phyloP scores from a whole-genome alignment of 2,888 invertebrate species.

The Mythimna lalbum region DNA sequence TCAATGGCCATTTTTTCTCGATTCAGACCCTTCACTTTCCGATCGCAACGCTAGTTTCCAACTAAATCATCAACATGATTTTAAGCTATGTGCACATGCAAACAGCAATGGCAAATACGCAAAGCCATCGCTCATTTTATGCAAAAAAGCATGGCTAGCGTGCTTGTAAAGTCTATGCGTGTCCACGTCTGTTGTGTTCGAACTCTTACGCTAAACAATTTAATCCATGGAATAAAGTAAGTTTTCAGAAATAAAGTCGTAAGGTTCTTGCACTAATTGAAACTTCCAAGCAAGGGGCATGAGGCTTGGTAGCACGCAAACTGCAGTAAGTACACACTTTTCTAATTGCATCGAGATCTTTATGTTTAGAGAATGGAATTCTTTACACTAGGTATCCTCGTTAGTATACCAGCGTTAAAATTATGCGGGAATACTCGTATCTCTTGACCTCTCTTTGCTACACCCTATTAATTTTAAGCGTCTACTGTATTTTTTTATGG shows the following conservation, averaged over 20 bases:
- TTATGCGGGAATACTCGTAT: neutral
- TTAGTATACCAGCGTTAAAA: neutral
- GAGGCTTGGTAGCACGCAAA: slow-evolving; percentile 48
- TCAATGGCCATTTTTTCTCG: slow-evolving; percentile 4
- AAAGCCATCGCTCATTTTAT: slow-evolving; percentile 15
- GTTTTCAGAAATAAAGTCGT: slow-evolving; percentile 56
- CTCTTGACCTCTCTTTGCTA: no score
- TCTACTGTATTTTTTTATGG: no score
- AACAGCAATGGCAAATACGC: slow-evolving; percentile 8
- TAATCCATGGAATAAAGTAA: slow-evolving; percentile 44
- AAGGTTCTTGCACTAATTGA: slow-evolving; percentile 56
- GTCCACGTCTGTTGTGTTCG: slow-evolving; percentile 8
- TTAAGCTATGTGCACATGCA: slow-evolving; percentile 12
- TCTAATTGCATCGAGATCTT: slow-evolving; percentile 46
- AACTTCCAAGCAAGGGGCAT: slow-evolving; percentile 46
- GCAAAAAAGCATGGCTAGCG: slow-evolving; percentile 25
- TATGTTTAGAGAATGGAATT: slow-evolving; percentile 8
- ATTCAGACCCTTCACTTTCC: slow-evolving; percentile 10
- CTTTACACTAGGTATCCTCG: neutral
- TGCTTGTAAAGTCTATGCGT: slow-evolving; percentile 39
- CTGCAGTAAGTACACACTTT: slow-evolving; percentile 33
- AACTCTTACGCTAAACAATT: slow-evolving; percentile 44
- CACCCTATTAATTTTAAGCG: no score
- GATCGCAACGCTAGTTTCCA: neutral
- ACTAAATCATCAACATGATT: slow-evolving; percentile 4